Evolutionary conservation across 2,113 vertebrate genomes (phyloP).

Genomic region (Psettodes erumei): DNA sequence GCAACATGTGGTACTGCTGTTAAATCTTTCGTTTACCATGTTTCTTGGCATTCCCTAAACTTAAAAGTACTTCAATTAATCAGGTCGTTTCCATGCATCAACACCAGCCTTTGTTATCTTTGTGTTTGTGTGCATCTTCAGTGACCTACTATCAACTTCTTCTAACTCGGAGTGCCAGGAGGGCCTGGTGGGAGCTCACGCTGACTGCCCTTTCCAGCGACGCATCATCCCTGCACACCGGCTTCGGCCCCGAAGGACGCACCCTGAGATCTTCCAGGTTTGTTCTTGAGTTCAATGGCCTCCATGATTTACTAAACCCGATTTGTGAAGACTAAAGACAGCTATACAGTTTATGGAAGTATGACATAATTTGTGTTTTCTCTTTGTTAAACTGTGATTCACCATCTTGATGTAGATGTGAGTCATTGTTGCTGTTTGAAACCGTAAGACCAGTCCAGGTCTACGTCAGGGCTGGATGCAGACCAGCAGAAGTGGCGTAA

Average conservation of each 20-base stretch:
- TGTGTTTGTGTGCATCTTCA: constrained; percentile 63
- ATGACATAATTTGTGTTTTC: neutral
- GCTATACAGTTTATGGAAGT: too few species aligned
- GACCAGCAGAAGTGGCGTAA: constrained; percentile 11
- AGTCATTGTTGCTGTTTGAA: constrained; percentile 12
- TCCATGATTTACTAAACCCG: neutral
- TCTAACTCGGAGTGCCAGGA: constrained; percentile 94
- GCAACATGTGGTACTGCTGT: constrained; percentile 83
- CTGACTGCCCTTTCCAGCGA: constrained; percentile 88
- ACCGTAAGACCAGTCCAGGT: neutral
- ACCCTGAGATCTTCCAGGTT: constrained; percentile 89
- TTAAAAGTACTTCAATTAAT: neutral
- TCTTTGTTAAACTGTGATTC: constrained; percentile 3
- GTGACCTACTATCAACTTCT: constrained; percentile 91
- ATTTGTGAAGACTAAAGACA: neutral
- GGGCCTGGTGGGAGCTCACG: constrained; percentile 82
- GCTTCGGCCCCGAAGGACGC: constrained; percentile 88
- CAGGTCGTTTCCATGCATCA: neutral
- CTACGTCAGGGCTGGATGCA: neutral
- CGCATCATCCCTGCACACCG: constrained; percentile 90
- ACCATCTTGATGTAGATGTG: too few species aligned
- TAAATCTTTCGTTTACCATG: neutral
- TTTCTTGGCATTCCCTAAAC: neutral
- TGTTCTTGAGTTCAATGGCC: neutral
- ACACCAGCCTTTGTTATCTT: neutral